Evolutionary conservation across 1,140 invertebrate species (phyloP).

Genomic region (Tetragonula clypearis): DNA sequence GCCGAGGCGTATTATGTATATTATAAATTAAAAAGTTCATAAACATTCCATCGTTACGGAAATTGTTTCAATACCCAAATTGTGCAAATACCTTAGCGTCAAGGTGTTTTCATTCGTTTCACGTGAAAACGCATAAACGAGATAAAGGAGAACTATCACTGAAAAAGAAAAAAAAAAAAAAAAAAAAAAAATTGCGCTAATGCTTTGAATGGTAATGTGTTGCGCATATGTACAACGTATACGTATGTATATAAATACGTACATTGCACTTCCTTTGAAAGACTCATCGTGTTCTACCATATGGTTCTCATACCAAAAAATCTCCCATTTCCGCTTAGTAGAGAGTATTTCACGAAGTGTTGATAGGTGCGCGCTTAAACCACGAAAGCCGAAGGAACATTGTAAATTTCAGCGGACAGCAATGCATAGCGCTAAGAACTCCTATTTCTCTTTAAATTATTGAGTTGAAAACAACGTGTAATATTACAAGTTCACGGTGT

Average conservation of each 20-base stretch:
- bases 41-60: background rate
- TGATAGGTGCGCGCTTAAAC: slow-evolving; percentile 70
- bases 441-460: background rate
- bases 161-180: no score
- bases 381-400: slow-evolving; percentile 64
- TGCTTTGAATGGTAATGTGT: slow-evolving; percentile 14
- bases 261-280: slow-evolving; percentile 59
- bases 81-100: background rate
- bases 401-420: slow-evolving; percentile 62
- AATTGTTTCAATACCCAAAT: background rate
- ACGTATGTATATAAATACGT: slow-evolving; percentile 26
- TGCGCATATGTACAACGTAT: background rate
- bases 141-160: background rate
- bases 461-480: background rate
- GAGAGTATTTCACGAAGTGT: slow-evolving; percentile 69
- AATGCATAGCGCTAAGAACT: background rate
- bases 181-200: background rate
- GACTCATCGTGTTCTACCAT: slow-evolving; percentile 67
- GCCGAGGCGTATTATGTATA: background rate
- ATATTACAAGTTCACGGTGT: background rate
- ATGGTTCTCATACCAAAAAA: slow-evolving; percentile 54
- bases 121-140: background rate
- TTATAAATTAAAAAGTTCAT: slow-evolving; percentile 4
- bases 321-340: slow-evolving; percentile 52
- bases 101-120: background rate